Percentiles rank a stretch among this genome's conserved stretches.
phyloP scores from a whole-genome alignment of 92 coral and sea anemone species.

The Scolanthus callimorphus region DNA sequence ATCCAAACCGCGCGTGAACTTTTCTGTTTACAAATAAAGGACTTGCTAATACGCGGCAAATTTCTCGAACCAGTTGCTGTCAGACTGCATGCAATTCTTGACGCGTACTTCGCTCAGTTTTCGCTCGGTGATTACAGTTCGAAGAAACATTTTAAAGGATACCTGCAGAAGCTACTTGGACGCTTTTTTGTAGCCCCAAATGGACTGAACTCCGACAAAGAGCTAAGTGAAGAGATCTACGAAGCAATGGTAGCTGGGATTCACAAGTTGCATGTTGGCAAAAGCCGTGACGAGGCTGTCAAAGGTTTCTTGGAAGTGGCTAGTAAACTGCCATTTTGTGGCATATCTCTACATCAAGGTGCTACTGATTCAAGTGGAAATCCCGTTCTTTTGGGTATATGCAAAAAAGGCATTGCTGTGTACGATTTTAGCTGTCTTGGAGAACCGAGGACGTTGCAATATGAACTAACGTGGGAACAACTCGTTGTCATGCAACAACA shows the following conservation, averaged over 20 bases:
- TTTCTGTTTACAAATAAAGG: slow-evolving; percentile 81
- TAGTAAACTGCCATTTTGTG: slow-evolving; percentile 58
- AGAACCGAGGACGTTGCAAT: slow-evolving; percentile 48
- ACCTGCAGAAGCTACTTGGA: slow-evolving; percentile 73
- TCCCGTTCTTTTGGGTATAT: slow-evolving; percentile 59
- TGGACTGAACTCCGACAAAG: slow-evolving; percentile 80
- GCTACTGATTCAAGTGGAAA: slow-evolving; percentile 68
- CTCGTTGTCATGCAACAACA: slow-evolving; percentile 59
- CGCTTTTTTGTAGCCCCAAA: slow-evolving; percentile 85
- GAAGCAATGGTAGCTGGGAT: slow-evolving; percentile 62
- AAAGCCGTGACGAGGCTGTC: slow-evolving; percentile 63
- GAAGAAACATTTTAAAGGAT: slow-evolving; percentile 72
- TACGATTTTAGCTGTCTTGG: slow-evolving; percentile 48
- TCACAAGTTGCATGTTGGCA: slow-evolving; percentile 72
- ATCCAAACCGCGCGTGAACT: slow-evolving; percentile 53
- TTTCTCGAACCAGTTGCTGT: slow-evolving; percentile 49
- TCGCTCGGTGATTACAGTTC: slow-evolving; percentile 80
- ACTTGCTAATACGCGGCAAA: slow-evolving; percentile 78
- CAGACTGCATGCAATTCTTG: slow-evolving; percentile 71
- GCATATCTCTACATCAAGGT: slow-evolving; percentile 65
- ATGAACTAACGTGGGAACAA: slow-evolving; percentile 71
- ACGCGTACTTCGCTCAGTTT: slow-evolving; percentile 85
- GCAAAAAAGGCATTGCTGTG: slow-evolving; percentile 64
- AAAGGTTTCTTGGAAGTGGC: slow-evolving; percentile 63
- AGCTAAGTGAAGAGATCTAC: slow-evolving; percentile 68